Conservation (phyloP, 2,888 invertebrate species). For the Sipunculus nudus region DNA sequence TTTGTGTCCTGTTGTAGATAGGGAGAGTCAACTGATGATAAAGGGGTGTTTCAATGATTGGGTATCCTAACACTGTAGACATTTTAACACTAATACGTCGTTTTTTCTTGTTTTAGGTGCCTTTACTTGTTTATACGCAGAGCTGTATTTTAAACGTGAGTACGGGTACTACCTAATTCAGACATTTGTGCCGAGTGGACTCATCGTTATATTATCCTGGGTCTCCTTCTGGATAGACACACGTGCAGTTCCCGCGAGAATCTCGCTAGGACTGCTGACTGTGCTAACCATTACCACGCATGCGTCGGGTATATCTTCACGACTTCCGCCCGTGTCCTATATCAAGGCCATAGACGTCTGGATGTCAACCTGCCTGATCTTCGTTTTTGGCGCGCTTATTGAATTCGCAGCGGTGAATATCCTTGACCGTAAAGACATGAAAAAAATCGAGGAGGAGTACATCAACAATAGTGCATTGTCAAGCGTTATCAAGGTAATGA, state of each 20-base stretch:
- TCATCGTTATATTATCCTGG: conserved; percentile 19
- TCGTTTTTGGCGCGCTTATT: conserved; percentile 13
- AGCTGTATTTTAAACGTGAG: conserved; percentile 8
- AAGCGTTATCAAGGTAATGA: too few species aligned
- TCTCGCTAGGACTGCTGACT: conserved; percentile 14
- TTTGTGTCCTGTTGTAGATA: too few species aligned
- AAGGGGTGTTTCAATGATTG: too few species aligned
- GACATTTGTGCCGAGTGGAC: conserved; percentile 10
- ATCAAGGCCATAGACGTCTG: conserved; percentile 21
- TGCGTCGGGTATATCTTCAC: conserved; percentile 8
- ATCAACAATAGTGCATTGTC: too few species aligned
- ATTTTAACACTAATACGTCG: too few species aligned
- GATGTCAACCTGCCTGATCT: conserved; percentile 15
- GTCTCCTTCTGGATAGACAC: conserved; percentile 18
- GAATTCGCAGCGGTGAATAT: conserved; percentile 16
- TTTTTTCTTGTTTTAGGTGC: conserved; percentile 6
- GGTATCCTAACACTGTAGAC: too few species aligned
- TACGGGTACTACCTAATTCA: conserved; percentile 14
- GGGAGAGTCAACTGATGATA: too few species aligned
- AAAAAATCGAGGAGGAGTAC: too few species aligned
- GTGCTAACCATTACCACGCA: conserved; percentile 17
- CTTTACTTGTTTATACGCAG: conserved; percentile 10
- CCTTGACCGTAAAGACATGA: conserved; percentile 8
- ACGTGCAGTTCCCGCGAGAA: conserved; percentile 13
- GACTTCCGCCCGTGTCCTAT: conserved; percentile 14